Percentiles rank a stretch among this genome's conserved stretches.
phyloP scores from a whole-genome alignment of 1,140 invertebrate genomes.

The Dendroctonus ponderosae region DNA sequence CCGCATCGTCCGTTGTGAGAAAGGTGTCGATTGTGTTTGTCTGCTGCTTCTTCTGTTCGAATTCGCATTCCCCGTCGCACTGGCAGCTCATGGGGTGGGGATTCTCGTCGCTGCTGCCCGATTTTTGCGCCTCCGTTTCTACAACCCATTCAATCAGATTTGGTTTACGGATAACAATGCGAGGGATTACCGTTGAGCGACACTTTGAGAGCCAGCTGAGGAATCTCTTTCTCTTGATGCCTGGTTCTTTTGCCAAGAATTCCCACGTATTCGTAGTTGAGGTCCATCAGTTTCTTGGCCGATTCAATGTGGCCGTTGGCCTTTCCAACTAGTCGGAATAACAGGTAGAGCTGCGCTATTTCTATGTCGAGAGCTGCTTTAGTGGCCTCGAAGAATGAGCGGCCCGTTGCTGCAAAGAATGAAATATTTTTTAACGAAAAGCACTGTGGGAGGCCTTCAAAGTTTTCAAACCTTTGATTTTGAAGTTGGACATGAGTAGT shows the following conservation, averaged over 20 bases:
- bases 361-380: slow-evolving; percentile 73
- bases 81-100: too few species aligned
- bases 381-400: slow-evolving; percentile 50
- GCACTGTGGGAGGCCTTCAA: not conserved
- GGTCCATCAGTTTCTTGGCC: slow-evolving; percentile 60
- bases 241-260: slow-evolving; percentile 85
- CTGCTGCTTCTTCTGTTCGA: too few species aligned
- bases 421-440: slow-evolving; percentile 6
- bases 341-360: slow-evolving; percentile 69
- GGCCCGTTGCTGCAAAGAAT: slow-evolving; percentile 14
- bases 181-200: slow-evolving; percentile 23
- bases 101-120: too few species aligned
- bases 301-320: slow-evolving; percentile 65
- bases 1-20: slow-evolving; percentile 48
- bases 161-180: not conserved
- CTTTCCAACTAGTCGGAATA: slow-evolving; percentile 70
- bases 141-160: not conserved
- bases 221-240: slow-evolving; percentile 76
- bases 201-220: slow-evolving; percentile 63
- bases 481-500: slow-evolving; percentile 46
- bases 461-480: slow-evolving; percentile 30
- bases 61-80: too few species aligned
- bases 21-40: slow-evolving; percentile 9
- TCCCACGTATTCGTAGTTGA: slow-evolving; percentile 67
- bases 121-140: not conserved